These are phyloP conservation scores for Heliornis fulica DNA, from an alignment of 2,113 vertebrate genomes.

Conservation along the genomic window DNA sequence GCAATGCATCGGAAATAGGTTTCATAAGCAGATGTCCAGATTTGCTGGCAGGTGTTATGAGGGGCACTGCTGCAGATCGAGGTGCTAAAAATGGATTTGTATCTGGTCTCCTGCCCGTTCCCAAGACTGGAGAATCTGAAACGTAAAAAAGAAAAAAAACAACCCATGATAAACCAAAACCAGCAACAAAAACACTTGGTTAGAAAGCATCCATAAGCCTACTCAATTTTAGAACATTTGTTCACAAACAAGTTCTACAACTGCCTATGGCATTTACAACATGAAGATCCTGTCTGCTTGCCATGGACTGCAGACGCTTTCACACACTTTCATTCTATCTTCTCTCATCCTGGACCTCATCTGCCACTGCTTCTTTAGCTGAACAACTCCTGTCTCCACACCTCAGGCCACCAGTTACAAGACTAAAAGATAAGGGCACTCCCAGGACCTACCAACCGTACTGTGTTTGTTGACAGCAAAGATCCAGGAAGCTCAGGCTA, in stretches of 20 bases:
- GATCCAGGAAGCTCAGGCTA: background rate
- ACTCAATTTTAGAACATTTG: background rate
- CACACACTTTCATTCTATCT: background rate
- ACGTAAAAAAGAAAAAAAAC: background rate
- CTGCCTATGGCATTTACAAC: background rate
- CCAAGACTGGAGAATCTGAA: conserved; percentile 59
- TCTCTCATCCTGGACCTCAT: background rate
- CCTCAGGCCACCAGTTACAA: background rate
- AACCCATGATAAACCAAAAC: background rate
- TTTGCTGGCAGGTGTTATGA: conserved; percentile 70
- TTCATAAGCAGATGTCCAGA: conserved; percentile 93
- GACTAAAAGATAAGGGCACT: background rate
- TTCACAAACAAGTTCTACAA: background rate
- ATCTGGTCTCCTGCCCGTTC: conserved; percentile 77
- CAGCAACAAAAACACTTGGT: background rate
- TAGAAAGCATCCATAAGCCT: background rate
- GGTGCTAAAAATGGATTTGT: conserved; percentile 89
- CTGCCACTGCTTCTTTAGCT: background rate
- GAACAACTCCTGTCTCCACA: background rate
- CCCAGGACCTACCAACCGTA: background rate
- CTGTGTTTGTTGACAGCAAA: background rate
- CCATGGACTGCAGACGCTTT: background rate
- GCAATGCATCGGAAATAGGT: conserved; percentile 88
- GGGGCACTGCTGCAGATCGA: conserved; percentile 91
- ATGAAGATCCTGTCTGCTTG: background rate